Conservation (phyloP, 1,140 invertebrate genomes). For the Sitodiplosis mosellana region DNA sequence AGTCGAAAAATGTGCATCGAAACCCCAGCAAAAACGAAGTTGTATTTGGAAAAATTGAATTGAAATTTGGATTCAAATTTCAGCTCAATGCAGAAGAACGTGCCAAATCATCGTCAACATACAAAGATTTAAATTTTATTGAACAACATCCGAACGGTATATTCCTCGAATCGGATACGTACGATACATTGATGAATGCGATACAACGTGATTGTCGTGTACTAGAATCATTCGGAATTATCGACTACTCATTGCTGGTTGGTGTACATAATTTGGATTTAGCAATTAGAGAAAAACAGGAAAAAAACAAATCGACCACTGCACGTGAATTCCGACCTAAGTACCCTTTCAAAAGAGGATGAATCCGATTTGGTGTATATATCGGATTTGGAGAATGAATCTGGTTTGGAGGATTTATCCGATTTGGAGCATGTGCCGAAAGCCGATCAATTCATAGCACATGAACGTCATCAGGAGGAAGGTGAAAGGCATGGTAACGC, state of each 20-base stretch:
- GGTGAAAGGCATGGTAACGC: no score
- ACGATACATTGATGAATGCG: conserved; percentile 85
- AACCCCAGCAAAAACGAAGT: no score
- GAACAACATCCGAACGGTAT: conserved; percentile 91
- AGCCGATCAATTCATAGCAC: conserved; percentile 16
- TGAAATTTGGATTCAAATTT: conserved; percentile 3
- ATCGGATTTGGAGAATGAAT: no score
- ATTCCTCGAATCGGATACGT: no score
- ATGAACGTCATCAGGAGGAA: conserved; percentile 30
- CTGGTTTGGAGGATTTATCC: no score
- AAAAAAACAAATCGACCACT: conserved; percentile 24
- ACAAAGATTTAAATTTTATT: conserved; percentile 94
- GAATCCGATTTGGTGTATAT: no score
- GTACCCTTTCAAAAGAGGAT: no score
- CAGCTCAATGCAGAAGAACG: conserved; percentile 81
- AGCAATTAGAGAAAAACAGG: conserved; percentile 56
- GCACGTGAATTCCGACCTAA: conserved; percentile 11
- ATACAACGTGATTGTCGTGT: conserved; percentile 93
- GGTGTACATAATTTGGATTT: conserved; percentile 95
- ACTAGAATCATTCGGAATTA: conserved; percentile 96
- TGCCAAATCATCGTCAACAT: conserved; percentile 78
- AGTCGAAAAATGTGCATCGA: no score
- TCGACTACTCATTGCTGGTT: conserved; percentile 94
- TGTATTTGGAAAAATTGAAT: no score
- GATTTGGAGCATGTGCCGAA: conserved; percentile 25